Evolutionary conservation across 2,113 vertebrate genomes (phyloP), one percentile per base, ranked within the genome.

Genomic region (Lagopus muta): DNA sequence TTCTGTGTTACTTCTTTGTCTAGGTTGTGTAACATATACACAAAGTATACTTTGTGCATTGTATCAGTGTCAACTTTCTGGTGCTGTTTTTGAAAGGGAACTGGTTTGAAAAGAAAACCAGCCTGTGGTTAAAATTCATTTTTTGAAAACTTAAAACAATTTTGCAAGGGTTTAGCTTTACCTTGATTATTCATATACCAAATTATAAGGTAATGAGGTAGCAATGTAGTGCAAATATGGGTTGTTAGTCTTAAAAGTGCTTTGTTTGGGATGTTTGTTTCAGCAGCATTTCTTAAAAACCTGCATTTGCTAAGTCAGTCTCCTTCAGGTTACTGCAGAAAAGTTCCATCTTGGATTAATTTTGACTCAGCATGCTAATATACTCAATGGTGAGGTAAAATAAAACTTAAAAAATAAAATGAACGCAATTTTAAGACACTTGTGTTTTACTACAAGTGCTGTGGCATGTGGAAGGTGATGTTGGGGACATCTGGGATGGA

Each of bases 71-170:
- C 38, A 67, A 2, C 70, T 88, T 85, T 94, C 74, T 82, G 81
- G 79, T 92, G 40, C 40, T 92, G 16, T 85, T 84, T 93, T 92
- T 73, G 70, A 89, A 80, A 61, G 82, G 14, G 85, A 87, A 47
- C 47, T 18, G 62, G 25, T 89, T 60, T 89, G 66, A 54, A 87
- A 93, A 82, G 28, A 36, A 30, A 40, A 20, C 25, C 55, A 88
- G 21, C 27, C 61, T 6, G 25, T 62, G 54, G 17, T 19, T 57
- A 57, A 32, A 32, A 57, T 32, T 57, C 54, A 11, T 18, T 57
- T 18, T 32, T 17, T 57, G 28, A 32, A 19, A 57, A 32, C 54
- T 32, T 19, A 71, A 55, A 94, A n/a, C 27, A 61, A n/a, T 57
- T 94, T 62, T 57, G 82, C n/a, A 55, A 69, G 17, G 50, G 65